Evolutionary conservation across 2,113 vertebrate species (phyloP).

Genomic region (Gobio gobio): DNA sequence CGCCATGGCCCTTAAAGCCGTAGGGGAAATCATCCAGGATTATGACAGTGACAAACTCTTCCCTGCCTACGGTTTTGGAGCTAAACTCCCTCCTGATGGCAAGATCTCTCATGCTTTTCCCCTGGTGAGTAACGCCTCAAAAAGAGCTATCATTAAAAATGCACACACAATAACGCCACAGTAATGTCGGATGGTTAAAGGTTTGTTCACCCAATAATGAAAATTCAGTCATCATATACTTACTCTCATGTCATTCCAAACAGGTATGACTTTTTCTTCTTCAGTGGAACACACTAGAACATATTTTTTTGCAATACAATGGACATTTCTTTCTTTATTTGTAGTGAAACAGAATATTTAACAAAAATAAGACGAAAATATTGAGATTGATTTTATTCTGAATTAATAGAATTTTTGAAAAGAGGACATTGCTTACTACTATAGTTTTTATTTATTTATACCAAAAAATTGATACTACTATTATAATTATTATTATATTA

Average conservation of each 20-base stretch:
- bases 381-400: too few relatives aligned
- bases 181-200: background rate
- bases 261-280: background rate
- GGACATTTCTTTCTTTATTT: background rate
- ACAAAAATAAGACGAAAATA: too few relatives aligned
- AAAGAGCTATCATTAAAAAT: background rate
- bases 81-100: constrained; percentile 95
- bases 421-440: too few relatives aligned
- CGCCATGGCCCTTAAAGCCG: constrained; percentile 96
- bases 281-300: too few relatives aligned
- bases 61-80: constrained; percentile 95
- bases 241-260: background rate
- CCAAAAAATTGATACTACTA: too few relatives aligned
- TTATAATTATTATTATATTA: too few relatives aligned
- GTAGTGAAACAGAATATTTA: too few relatives aligned
- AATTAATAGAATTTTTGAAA: too few relatives aligned
- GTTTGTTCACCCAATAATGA: background rate
- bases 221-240: background rate
- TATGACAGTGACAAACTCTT: constrained; percentile 99
- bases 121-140: constrained; percentile 76
- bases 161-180: background rate
- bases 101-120: constrained; percentile 96
- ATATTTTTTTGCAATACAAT: background rate
- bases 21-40: constrained; percentile 98
- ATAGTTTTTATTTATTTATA: too few relatives aligned